These are phyloP conservation scores for Apamea epomidion DNA, from an alignment of 2,888 invertebrate species.

Conservation along the genomic window DNA sequence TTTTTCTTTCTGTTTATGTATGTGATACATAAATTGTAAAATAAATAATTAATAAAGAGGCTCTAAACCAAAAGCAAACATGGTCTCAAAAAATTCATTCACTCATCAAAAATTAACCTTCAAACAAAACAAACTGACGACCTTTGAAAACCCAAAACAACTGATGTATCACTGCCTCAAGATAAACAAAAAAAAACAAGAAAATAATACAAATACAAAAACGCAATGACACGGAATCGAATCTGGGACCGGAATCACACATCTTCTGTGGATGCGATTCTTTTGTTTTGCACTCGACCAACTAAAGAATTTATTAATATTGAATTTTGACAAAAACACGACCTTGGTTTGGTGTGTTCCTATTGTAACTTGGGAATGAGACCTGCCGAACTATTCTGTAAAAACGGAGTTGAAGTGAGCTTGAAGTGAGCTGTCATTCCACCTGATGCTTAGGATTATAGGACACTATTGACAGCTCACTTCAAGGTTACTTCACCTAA, in stretches of 20 bases:
- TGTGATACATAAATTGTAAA: too few relatives aligned
- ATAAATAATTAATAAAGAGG: not conserved
- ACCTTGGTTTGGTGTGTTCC: constrained; percentile 62
- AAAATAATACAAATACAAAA: constrained; percentile 54
- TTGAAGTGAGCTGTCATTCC: not conserved
- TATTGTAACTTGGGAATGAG: constrained; percentile 33
- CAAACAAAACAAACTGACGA: constrained; percentile 5
- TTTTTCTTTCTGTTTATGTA: too few relatives aligned
- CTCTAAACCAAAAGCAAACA: not conserved
- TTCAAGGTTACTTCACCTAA: not conserved
- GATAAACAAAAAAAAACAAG: constrained; percentile 8
- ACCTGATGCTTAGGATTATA: not conserved
- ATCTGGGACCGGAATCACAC: constrained; percentile 76
- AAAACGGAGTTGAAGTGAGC: not conserved
- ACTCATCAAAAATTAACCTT: not conserved
- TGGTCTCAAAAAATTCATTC: constrained; percentile 1
- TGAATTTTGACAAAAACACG: constrained; percentile 78
- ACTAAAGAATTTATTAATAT: constrained; percentile 79
- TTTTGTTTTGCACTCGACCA: constrained; percentile 67
- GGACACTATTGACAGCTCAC: not conserved
- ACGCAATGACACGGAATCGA: constrained; percentile 61
- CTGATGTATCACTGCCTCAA: constrained; percentile 25
- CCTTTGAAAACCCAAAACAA: constrained; percentile 23
- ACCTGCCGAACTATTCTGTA: not conserved
- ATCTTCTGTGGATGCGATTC: constrained; percentile 65